These are phyloP conservation scores for Daubentonia madagascariensis DNA, from an alignment of 2,113 vertebrate genomes.

Conservation along the genomic window DNA sequence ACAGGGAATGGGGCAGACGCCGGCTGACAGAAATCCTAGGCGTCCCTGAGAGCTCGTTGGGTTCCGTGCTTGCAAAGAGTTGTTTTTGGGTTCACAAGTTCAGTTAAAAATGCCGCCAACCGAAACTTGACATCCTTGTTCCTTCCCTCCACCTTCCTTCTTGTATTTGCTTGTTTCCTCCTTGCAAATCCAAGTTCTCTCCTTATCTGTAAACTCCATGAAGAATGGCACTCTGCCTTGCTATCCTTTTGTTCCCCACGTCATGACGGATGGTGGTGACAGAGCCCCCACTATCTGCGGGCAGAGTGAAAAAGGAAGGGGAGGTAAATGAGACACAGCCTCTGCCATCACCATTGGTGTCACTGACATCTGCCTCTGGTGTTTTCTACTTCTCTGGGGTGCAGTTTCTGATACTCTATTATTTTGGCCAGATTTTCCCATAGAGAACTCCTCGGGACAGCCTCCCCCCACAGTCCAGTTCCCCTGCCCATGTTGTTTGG, in stretches of 20 bases:
- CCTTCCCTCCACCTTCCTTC: too few species aligned
- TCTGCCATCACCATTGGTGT: background rate
- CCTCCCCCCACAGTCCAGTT: background rate
- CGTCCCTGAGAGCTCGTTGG: background rate
- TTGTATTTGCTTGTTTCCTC: background rate
- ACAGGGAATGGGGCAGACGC: too few species aligned
- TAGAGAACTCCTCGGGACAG: background rate
- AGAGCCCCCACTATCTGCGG: background rate
- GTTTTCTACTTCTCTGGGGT: background rate
- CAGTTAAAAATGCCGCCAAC: background rate
- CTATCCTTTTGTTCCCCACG: too few species aligned
- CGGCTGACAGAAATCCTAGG: background rate
- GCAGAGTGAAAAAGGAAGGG: fast-evolving
- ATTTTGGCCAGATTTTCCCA: background rate
- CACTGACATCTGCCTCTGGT: background rate
- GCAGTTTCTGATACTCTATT: background rate
- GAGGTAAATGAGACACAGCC: too few species aligned
- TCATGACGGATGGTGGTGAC: background rate
- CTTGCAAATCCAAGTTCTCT: background rate
- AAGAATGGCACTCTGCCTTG: background rate
- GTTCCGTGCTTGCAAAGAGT: background rate
- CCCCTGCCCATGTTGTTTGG: fast-evolving
- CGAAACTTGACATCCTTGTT: background rate
- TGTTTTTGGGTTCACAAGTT: background rate
- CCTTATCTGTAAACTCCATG: background rate